Evolutionary conservation across 37 sponge, comb jelly and placozoan species (phyloP), one percentile per base, ranked within the genome.

Genomic region (Mnemiopsis leidyi): DNA sequence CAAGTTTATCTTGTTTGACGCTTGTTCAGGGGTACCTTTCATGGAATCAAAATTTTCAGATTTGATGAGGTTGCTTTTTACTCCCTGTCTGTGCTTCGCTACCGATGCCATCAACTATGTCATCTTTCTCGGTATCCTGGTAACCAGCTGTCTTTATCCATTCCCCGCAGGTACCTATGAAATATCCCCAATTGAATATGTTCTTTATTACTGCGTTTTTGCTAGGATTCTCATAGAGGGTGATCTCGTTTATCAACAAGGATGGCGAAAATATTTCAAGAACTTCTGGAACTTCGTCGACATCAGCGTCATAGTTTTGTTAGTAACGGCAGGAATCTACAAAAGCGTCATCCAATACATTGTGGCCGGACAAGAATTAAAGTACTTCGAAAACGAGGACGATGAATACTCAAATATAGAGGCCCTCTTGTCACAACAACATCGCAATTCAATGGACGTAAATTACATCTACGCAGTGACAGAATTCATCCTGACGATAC

Each of bases 241-340:
- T 16, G 20, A 32, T 0, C 26, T 32, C 18, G 9, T 77, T 20
- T 3, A 34, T 16, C 26, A 77, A 16, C 26, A 32, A 32, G 36
- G 35, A 28, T 31, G 21, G 32, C 30, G 18, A 9, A 28, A 32
- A 26, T 77, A 77, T 20, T 32, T 77, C 18, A 28, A 36, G 3
- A 77, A 77, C 79, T 31, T 77, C 79, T 77, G 79, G 79, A 77
- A 77, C 79, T 77, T 31, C 18, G 79, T 77, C 1, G 79, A 77
- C 18, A 34, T 28, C 0, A 1, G 9, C 35, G 36, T 77, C 79
- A 31, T 26, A 31, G 33, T 26, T 20, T 3, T 77, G 32, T 31
- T 77, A 16, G 20, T 77, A 20, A 36, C 18, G 20, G 26, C 79
- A 7, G 32, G 18, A 31, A 32, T 32, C 18, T 77, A 77, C 18